A percentile compares a stretch with the other conserved stretches of the same genome.
Evolutionary conservation across 1,140 invertebrate species (phyloP).

Genomic region (Zaprionus nigranus): DNA sequence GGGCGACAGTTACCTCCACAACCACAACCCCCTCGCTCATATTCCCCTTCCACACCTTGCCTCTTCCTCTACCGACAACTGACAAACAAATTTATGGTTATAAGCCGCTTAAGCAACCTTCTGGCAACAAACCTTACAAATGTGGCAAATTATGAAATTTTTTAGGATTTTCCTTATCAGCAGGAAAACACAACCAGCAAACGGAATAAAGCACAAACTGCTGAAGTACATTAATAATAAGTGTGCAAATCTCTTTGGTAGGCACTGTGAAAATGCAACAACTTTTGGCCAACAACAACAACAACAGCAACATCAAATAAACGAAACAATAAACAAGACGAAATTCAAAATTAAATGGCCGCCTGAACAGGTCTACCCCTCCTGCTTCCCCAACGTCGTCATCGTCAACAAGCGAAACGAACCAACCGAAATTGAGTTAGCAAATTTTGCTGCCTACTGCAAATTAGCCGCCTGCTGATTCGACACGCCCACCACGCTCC

Average conservation of each 20-base stretch:
- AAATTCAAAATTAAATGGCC: constrained; percentile 54
- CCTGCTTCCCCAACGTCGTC: constrained; percentile 13
- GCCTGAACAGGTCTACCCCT: constrained; percentile 44
- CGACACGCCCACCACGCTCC: constrained; percentile 58
- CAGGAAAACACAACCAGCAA: constrained; percentile 61
- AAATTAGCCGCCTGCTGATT: constrained; percentile 73
- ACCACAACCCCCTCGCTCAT: background rate
- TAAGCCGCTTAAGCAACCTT: constrained; percentile 65
- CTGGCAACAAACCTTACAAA: constrained; percentile 39
- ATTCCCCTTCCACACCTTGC: background rate
- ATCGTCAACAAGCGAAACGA: constrained; percentile 33
- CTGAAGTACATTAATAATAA: constrained; percentile 61
- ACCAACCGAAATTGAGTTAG: constrained; percentile 72
- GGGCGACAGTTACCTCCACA: background rate
- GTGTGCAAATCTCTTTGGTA: constrained; percentile 58
- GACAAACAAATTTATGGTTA: constrained; percentile 69
- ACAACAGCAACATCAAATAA: constrained; percentile 25
- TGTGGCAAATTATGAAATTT: constrained; percentile 71
- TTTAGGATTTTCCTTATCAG: constrained; percentile 64
- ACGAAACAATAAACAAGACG: constrained; percentile 17
- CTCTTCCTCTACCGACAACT: background rate
- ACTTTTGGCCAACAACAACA: constrained; percentile 12
- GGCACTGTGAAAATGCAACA: constrained; percentile 67
- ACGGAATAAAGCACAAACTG: constrained; percentile 3
- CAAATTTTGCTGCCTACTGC: constrained; percentile 60